A percentile compares a stretch with the other conserved stretches of the same genome.
phyloP scores from a whole-genome alignment of 2,113 vertebrate species.

The Pygoscelis antarcticus region DNA sequence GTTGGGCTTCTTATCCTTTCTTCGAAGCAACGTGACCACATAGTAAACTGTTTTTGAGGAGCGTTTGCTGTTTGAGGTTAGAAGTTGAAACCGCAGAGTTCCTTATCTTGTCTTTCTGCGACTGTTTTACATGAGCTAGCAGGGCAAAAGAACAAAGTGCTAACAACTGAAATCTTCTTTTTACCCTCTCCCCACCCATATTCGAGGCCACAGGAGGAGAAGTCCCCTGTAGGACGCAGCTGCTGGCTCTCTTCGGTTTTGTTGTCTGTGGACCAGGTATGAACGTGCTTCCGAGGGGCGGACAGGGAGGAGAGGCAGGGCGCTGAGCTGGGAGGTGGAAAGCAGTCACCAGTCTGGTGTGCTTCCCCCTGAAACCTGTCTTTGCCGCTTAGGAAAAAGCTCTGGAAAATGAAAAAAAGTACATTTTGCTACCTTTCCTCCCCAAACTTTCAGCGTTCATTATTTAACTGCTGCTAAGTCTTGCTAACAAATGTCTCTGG shows the following conservation, averaged over 20 bases:
- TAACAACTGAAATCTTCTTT: background rate
- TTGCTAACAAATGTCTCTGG: background rate
- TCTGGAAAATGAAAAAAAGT: background rate
- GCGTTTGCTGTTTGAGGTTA: conserved; percentile 52
- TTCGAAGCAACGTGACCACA: background rate
- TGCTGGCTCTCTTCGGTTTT: conserved; percentile 82
- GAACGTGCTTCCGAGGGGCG: background rate
- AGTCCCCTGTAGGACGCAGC: conserved; percentile 83
- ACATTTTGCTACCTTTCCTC: background rate
- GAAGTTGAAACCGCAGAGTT: conserved; percentile 40
- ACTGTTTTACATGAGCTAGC: background rate
- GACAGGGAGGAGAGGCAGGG: background rate
- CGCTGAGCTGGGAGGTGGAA: background rate
- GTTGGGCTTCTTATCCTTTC: background rate
- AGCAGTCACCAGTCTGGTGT: background rate
- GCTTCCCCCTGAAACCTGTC: background rate
- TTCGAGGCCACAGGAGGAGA: conserved; percentile 84
- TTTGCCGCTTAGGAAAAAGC: background rate
- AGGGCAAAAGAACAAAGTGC: background rate
- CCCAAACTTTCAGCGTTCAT: fast-evolving
- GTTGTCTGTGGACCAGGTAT: conserved; percentile 87
- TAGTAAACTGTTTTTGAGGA: conserved; percentile 38
- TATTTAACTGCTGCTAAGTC: background rate
- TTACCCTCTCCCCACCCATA: conserved; percentile 3
- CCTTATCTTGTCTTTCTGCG: conserved; percentile 36